Evolutionary conservation across 2,797 vertebrate species (phyloP).

Genomic region (Sebastes aleutianus): DNA sequence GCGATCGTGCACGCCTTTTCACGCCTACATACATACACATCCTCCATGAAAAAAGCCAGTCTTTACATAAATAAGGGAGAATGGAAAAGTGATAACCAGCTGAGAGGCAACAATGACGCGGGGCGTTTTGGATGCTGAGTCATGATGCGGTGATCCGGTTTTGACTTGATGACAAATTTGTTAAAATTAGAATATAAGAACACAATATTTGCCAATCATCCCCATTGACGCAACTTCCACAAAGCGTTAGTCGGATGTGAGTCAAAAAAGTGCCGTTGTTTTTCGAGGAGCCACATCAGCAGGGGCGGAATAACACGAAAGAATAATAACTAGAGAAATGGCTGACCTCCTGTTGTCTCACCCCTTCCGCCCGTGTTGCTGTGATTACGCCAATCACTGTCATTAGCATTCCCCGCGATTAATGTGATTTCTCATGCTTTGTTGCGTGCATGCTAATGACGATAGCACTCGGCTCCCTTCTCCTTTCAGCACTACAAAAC

Average conservation of each 20-base stretch:
- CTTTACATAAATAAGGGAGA: conserved; percentile 9
- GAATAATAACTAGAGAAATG: conserved; percentile 58
- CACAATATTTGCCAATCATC: conserved; percentile 39
- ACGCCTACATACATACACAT: background rate
- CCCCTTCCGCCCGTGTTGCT: conserved; percentile 57
- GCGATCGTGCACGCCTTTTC: background rate
- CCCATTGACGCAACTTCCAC: background rate
- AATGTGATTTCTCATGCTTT: conserved; percentile 74
- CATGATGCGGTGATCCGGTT: conserved; percentile 17
- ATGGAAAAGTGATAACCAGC: conserved; percentile 16
- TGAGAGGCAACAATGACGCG: conserved; percentile 22
- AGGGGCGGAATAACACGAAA: conserved; percentile 46
- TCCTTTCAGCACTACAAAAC: conserved; percentile 12
- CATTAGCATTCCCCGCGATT: conserved; percentile 73
- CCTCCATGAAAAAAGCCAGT: background rate
- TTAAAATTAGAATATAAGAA: conserved; percentile 48
- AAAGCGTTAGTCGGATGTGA: conserved; percentile 14
- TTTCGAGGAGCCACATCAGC: conserved; percentile 41
- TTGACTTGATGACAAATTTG: conserved; percentile 19
- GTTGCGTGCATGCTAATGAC: conserved; percentile 72
- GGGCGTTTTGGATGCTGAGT: conserved; percentile 19
- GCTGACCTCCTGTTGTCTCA: conserved; percentile 70
- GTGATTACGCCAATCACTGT: conserved; percentile 80
- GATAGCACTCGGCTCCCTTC: conserved; percentile 27
- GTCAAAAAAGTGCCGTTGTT: conserved; percentile 30